Evolutionary conservation across 2,888 invertebrate genomes (phyloP).

Genomic region (Athalia rosae): DNA sequence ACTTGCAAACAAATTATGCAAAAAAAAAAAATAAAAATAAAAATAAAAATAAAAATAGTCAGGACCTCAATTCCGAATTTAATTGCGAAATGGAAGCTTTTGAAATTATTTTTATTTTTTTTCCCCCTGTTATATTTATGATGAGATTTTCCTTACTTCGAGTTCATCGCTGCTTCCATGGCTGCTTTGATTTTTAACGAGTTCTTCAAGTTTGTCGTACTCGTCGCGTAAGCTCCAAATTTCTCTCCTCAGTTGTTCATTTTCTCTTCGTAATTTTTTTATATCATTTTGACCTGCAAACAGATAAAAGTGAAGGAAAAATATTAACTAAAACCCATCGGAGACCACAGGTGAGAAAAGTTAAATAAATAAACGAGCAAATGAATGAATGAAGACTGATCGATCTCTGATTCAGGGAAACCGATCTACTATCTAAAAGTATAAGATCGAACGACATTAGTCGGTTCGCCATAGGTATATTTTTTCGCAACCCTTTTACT

Average conservation of each 20-base stretch:
- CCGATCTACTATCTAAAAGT: too few species aligned
- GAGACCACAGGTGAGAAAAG: not conserved
- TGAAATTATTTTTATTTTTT: not conserved
- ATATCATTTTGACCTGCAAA: constrained; percentile 89
- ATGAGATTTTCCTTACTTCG: constrained; percentile 59
- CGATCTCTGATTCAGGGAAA: too few species aligned
- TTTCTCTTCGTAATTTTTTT: constrained; percentile 90
- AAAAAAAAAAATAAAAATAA: too few species aligned
- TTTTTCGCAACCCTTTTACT: too few species aligned
- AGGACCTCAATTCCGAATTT: too few species aligned
- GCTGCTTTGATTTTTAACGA: constrained; percentile 77
- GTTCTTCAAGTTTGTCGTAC: constrained; percentile 89
- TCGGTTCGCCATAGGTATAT: too few species aligned
- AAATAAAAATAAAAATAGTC: too few species aligned
- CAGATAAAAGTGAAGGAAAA: constrained; percentile 2
- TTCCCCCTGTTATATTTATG: not conserved
- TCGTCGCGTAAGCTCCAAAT: constrained; percentile 92
- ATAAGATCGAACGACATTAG: too few species aligned
- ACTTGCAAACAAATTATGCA: too few species aligned
- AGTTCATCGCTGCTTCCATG: constrained; percentile 66
- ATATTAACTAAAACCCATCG: not conserved
- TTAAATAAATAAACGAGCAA: not conserved
- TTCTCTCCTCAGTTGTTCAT: constrained; percentile 90
- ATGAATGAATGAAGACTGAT: not conserved
- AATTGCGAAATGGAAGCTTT: not conserved